These are phyloP conservation scores for Syrphus vitripennis DNA, from an alignment of 2,888 invertebrate genomes.

Conservation along the genomic window DNA sequence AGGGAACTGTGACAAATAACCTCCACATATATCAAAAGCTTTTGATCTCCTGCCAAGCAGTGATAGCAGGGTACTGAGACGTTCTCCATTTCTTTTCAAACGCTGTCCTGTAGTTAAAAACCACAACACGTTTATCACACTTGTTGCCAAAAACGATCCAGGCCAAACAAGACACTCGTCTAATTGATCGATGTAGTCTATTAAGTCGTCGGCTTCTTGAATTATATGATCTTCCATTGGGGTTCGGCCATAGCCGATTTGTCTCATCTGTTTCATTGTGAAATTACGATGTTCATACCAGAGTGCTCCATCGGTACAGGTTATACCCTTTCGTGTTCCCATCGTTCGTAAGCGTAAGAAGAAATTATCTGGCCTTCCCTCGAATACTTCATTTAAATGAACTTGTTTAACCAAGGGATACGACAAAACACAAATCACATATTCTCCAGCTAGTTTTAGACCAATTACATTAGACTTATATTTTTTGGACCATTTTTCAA, in stretches of 20 bases:
- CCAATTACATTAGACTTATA: conserved; percentile 83
- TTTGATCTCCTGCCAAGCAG: conserved; percentile 82
- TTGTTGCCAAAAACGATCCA: conserved; percentile 82
- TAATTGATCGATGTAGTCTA: conserved; percentile 75
- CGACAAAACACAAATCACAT: conserved; percentile 83
- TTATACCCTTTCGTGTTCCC: conserved; percentile 83
- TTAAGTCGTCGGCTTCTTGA: conserved; percentile 82
- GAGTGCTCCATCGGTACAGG: conserved; percentile 83
- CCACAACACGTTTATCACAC: conserved; percentile 87
- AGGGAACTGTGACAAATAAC: conserved; percentile 84
- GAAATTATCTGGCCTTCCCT: conserved; percentile 86
- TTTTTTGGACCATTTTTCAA: conserved; percentile 81
- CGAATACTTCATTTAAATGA: conserved; percentile 83
- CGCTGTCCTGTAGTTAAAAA: conserved; percentile 83
- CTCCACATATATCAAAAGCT: conserved; percentile 84
- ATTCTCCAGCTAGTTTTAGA: conserved; percentile 83
- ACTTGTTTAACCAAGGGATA: conserved; percentile 82
- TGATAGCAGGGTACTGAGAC: conserved; percentile 81
- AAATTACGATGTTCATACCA: conserved; percentile 84
- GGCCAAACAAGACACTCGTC: conserved; percentile 76
- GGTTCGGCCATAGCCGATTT: conserved; percentile 83
- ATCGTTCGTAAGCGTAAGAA: conserved; percentile 85
- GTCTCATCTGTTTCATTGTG: conserved; percentile 82
- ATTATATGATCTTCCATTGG: conserved; percentile 83
- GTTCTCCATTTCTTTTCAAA: conserved; percentile 81